Evolutionary conservation across 1,140 invertebrate species (phyloP), one percentile per base, ranked within the genome.

Genomic region (Papilio polyxenes): DNA sequence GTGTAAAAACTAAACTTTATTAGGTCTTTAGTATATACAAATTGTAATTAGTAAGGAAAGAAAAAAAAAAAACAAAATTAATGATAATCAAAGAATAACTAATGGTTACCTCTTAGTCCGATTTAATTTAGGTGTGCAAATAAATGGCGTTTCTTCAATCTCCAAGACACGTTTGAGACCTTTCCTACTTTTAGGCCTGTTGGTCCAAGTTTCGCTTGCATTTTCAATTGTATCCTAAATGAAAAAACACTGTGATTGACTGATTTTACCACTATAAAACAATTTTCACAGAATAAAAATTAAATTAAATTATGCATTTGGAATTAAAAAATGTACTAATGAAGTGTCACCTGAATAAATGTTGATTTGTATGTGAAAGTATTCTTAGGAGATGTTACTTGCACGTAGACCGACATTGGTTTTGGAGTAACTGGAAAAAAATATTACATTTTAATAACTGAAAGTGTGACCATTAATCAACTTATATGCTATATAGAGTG

Each of bases 121-220:
- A 7, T 83, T 85, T 59, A 93, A 75, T 83, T 95, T 95, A 0
- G 94, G 94, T 3, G 94, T 94, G 44, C 94, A 95, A 53, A 95
- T 92, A 77, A 95, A 95, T 2, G 93, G 93, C 6, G 94, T 95
- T 4, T 95, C 92, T 84, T 95, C 92, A 51, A 95, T 88, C 44
- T 92, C 87, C 0, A 95, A 83, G 0, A 89, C 90, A 6, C 93
- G 87, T 82, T 95, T 95, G 13, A 95, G 82, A 0, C 93, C 93
- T 10, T 89, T 89, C 11, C 87, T 90, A 80, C 90, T 89, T 62
- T 87, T 89, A 0, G 94, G 92, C 72, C 86, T 91, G 49, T 93
- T 92, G 8, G 93, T 81, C 94, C 94, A 95, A 0, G 93, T 95
- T 81, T 95, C 93, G 81, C 93, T 95, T 1, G 93, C 93, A 84